Evolutionary conservation across 2,797 vertebrate genomes (phyloP), one percentile per base, ranked within the genome.

Genomic region (Gobio occitaniae): DNA sequence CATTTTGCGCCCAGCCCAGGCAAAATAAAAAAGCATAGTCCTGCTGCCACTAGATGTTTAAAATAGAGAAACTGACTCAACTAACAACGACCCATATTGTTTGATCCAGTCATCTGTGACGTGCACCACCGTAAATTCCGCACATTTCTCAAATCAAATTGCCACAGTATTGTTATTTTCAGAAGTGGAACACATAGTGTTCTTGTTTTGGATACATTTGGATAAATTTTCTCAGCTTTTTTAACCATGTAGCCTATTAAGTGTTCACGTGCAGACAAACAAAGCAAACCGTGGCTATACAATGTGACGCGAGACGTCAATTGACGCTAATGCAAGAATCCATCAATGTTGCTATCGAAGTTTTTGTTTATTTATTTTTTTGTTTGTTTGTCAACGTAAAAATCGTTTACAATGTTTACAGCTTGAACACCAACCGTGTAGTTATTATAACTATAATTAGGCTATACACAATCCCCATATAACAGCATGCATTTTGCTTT

Each of bases 1-100:
- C 7, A 12, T 29, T 52, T n/a, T 7, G 41, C 6, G 69, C 69
- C n/a, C 69, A 6, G 69, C 69, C n/a, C 69, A n/a, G 63, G 38
- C 17, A 63, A 4, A 44, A 16, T 17, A 65, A 15, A 65, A 61
- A 78, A 29, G 38, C 76, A 21, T 16, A 16, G 6, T n/a, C 25
- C 54, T 25, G 3, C 56, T 17, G 38, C 21, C 54, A 38, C 66
- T 41, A 36, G 54, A 52, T 16, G 21, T 47, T 47, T 69, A 11
- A 69, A 41, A 78, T n/a, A 70, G 48, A 48, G 11, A 13, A 78
- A 66, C 63, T 19, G 52, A 74, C 44, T 12, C 16, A 32, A 52
- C 68, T 82, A 76, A 80, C 83, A 86, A 86, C 66, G 69, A 76
- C 52, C 80, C 59, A 86, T 86, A 86, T 86, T 88, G 88, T 89